Percentiles rank a stretch among this genome's conserved stretches.
Conservation (phyloP, 2,113 vertebrate genomes). For the Pithys albifrons region DNA sequence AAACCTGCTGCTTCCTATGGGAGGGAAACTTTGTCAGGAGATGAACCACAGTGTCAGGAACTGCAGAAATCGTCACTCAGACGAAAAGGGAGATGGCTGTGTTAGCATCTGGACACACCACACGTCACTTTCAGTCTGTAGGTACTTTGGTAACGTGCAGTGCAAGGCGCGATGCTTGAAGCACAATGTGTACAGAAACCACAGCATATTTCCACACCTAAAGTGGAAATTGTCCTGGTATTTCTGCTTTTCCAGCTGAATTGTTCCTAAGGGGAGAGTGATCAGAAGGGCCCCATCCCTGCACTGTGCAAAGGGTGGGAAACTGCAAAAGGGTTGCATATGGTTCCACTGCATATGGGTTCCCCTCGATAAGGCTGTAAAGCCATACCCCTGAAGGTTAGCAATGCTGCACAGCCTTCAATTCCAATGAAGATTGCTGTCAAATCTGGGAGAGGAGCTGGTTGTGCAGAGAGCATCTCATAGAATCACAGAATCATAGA, state of each 20-base stretch:
- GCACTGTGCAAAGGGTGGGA: fast-evolving
- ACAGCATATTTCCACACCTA: background rate
- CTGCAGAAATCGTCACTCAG: background rate
- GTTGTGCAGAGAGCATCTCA: background rate
- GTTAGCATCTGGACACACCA: background rate
- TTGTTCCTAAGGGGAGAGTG: background rate
- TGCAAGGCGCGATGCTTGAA: fast-evolving
- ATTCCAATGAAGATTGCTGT: background rate
- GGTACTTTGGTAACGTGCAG: background rate
- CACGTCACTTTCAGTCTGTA: background rate
- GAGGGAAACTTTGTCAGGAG: background rate
- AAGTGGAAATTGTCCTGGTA: background rate
- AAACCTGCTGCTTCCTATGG: background rate
- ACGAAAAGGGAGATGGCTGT: background rate
- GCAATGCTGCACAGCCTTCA: background rate
- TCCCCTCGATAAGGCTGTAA: background rate
- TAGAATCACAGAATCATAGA: background rate
- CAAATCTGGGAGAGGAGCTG: background rate
- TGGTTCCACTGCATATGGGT: background rate
- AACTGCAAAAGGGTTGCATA: background rate
- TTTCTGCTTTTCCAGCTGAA: background rate
- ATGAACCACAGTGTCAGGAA: background rate
- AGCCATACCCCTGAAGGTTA: background rate
- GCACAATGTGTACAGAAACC: background rate
- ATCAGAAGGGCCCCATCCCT: background rate